Percentiles rank a stretch among this genome's conserved stretches.
Evolutionary conservation across 2,113 vertebrate genomes (phyloP).

Genomic region (Catharus bicknelli): DNA sequence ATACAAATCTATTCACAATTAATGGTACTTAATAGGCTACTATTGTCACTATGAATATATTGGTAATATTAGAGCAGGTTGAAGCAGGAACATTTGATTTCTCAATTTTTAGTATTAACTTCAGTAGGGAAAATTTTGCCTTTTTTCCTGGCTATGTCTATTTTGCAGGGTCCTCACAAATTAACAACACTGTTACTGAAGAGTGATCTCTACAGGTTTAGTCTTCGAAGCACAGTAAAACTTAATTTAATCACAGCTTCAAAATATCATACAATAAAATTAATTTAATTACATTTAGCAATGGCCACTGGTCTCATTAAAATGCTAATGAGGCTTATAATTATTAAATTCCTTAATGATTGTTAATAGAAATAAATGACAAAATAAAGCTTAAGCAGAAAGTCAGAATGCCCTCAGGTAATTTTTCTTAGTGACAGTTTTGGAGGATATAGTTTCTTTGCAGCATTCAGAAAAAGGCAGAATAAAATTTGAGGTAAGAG

Average conservation of each 20-base stretch:
- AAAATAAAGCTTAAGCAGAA: conserved; percentile 83
- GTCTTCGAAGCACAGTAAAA: conserved; percentile 77
- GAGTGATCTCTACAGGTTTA: conserved; percentile 70
- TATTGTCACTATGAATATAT: conserved; percentile 4
- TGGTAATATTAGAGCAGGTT: background rate
- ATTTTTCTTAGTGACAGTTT: conserved; percentile 57
- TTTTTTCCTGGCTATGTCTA: conserved; percentile 36
- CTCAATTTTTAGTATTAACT: conserved; percentile 47
- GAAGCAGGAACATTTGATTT: conserved; percentile 33
- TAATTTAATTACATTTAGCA: conserved; percentile 84
- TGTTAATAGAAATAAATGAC: conserved; percentile 80
- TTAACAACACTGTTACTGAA: conserved; percentile 70
- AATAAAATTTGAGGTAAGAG: background rate
- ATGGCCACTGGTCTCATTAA: conserved; percentile 83
- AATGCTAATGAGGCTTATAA: conserved; percentile 88
- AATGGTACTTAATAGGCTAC: conserved; percentile 10
- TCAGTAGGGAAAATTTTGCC: conserved; percentile 49
- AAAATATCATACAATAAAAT: conserved; percentile 79
- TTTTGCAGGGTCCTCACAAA: conserved; percentile 62
- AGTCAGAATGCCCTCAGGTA: conserved; percentile 74
- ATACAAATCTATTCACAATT: conserved; percentile 8
- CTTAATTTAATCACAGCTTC: conserved; percentile 81
- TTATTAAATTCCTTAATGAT: conserved; percentile 85
- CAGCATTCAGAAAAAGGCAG: conserved; percentile 27
- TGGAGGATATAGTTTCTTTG: background rate